Evolutionary conservation across 2,888 invertebrate species (phyloP), one percentile per base, ranked within the genome.

Genomic region (Portevinia maculata): DNA sequence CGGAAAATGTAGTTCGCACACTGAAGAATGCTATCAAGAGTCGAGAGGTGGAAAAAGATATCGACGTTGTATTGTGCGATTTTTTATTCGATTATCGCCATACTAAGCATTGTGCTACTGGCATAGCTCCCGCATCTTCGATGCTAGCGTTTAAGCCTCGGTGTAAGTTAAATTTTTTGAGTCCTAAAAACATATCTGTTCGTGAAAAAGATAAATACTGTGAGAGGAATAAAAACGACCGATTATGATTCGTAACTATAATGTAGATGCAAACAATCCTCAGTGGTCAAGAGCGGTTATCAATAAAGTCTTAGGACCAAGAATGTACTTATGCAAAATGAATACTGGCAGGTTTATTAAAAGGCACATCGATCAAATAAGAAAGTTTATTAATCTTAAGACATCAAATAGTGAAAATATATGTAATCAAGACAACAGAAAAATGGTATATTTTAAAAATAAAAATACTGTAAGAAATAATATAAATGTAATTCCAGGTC

Each of bases 1-100:
- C 79, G 7, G 84, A 84, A 11, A 67, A 79, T 4, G 73, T 79
- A 1, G 84, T 76, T 37, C 52, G 65, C 19, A 84, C 84, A 3
- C 37, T 79, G 7, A 53, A 83, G 11, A 39, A 78, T 7, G 84
- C 62, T 0, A 57, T 85, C n/a, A 71, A 71, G 48, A 28, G 70
- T 37, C 32, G 55, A 3, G 34, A 55, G 13, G 13, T 13, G 13
- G 67, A 30, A 37, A 30, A 46, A 2, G 44, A 44, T 19, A 19
- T 44, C 7, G 52, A 32, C 17, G 17, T 11, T 9, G 5, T 28
- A 6, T 41, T 41, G 15, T 17, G 17, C 4, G 17, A 17, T 15
- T 50, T 50, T 50, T 28, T 50, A n/a, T 24, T 46, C 11, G 21
- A 53, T 24, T 65, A 53, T 28, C 44, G 55, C 21, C 52, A 53